phyloP scores from a whole-genome alignment of 2,888 invertebrate genomes.

The Brachyptera putata region DNA sequence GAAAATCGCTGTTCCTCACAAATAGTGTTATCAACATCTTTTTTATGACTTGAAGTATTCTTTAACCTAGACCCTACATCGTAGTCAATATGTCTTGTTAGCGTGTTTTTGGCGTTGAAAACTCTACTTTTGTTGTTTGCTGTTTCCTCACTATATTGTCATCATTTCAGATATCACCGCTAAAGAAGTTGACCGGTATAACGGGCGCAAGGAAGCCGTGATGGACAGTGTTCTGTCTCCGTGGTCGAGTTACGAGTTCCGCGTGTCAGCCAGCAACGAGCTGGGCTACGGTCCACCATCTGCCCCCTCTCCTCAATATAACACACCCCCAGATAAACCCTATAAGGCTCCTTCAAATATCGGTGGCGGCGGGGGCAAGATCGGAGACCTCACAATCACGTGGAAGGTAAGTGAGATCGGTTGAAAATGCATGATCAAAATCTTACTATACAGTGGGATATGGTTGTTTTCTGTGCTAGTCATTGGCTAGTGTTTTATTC shows the following conservation, averaged over 20 bases:
- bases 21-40: no score
- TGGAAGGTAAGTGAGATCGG: slow-evolving; percentile 57
- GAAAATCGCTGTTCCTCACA: no score
- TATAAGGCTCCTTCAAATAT: slow-evolving; percentile 73
- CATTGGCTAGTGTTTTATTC: not conserved
- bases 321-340: slow-evolving; percentile 76
- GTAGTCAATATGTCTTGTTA: no score
- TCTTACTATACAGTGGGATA: not conserved
- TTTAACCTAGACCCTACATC: no score
- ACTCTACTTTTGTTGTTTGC: no score
- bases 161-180: slow-evolving; percentile 62
- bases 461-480: not conserved
- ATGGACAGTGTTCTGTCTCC: slow-evolving; percentile 72
- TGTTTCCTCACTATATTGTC: no score
- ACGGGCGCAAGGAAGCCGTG: slow-evolving; percentile 68
- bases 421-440: not conserved
- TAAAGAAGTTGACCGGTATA: slow-evolving; percentile 70
- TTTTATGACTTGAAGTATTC: no score
- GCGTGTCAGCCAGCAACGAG: slow-evolving; percentile 82
- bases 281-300: slow-evolving; percentile 78
- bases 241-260: slow-evolving; percentile 86
- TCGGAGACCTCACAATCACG: slow-evolving; percentile 86
- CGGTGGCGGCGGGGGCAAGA: slow-evolving; percentile 92
- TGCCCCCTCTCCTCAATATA: slow-evolving; percentile 79
- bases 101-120: no score